Conservation (phyloP, 2,113 vertebrate species). For the Gavia stellata region DNA sequence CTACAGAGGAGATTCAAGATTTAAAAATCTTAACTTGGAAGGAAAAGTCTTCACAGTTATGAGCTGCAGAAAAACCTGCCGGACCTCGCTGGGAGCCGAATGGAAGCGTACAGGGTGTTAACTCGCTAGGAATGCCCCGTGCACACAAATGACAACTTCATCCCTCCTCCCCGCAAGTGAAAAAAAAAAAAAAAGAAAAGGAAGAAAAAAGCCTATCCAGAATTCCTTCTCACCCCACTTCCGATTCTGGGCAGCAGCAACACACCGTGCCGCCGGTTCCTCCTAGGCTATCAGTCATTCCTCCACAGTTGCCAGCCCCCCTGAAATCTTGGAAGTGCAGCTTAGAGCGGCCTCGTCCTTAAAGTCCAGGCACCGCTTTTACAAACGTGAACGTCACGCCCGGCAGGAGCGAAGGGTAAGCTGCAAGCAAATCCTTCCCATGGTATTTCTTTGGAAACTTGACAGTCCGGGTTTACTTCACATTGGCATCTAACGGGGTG, state of each 20-base stretch:
- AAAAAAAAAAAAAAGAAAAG: neutral
- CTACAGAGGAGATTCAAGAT: neutral
- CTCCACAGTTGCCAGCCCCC: neutral
- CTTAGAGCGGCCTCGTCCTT: neutral
- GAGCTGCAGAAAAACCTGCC: neutral
- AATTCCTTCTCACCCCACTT: neutral
- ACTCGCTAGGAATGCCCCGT: neutral
- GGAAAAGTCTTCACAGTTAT: neutral
- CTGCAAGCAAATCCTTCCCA: neutral
- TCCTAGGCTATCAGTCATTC: neutral
- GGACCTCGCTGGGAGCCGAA: neutral
- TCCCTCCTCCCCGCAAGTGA: neutral
- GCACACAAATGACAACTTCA: neutral
- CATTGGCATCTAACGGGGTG: fast-evolving
- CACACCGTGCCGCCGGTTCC: neutral
- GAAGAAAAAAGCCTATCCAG: fast-evolving
- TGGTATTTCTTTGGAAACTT: fast-evolving
- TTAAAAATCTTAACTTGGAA: neutral
- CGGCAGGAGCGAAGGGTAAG: fast-evolving
- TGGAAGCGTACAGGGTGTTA: neutral
- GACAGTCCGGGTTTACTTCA: neutral
- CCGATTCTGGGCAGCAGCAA: neutral
- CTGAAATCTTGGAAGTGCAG: neutral
- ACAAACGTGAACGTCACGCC: fast-evolving
- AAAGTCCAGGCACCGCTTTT: neutral